phyloP scores from a whole-genome alignment of 2,113 vertebrate genomes.

The Clarias gariepinus region DNA sequence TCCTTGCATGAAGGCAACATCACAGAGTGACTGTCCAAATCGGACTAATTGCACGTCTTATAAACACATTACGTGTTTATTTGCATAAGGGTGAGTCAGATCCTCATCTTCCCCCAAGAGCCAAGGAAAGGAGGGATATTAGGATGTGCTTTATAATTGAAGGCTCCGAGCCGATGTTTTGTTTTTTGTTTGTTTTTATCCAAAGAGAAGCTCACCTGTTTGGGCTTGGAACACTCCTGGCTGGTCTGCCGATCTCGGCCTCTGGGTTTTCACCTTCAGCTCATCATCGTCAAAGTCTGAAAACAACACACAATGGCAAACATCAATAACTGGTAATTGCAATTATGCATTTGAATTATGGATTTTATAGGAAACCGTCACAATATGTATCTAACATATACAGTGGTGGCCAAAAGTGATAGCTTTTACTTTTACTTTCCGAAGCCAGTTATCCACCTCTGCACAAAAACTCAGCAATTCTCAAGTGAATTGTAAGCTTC shows the following conservation, averaged over 20 bases:
- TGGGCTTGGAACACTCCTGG: slow-evolving; percentile 97
- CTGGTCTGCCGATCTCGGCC: slow-evolving; percentile 93
- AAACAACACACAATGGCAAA: slow-evolving; percentile 17
- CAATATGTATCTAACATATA: neutral
- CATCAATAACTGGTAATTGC: neutral
- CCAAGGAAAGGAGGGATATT: neutral
- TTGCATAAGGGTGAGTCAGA: slow-evolving; percentile 74
- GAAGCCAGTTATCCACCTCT: too few species aligned
- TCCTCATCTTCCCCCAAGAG: slow-evolving; percentile 63
- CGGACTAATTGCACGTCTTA: slow-evolving; percentile 77
- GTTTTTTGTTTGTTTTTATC: neutral
- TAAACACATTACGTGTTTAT: slow-evolving; percentile 79
- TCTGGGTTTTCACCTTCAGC: slow-evolving; percentile 96
- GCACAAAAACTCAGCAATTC: too few species aligned
- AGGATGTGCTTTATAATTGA: slow-evolving; percentile 46
- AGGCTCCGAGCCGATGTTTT: neutral
- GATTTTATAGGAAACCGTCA: neutral
- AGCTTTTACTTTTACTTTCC: too few species aligned
- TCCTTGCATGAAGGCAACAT: slow-evolving; percentile 72
- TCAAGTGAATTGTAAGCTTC: too few species aligned
- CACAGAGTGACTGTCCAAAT: slow-evolving; percentile 69
- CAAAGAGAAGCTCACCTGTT: slow-evolving; percentile 82
- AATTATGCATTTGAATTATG: neutral
- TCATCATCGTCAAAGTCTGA: slow-evolving; percentile 90
- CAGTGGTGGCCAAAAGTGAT: too few species aligned